These are phyloP conservation scores for Drosophila ustulata DNA, from an alignment of 2,888 invertebrate genomes.

Conservation along the genomic window DNA sequence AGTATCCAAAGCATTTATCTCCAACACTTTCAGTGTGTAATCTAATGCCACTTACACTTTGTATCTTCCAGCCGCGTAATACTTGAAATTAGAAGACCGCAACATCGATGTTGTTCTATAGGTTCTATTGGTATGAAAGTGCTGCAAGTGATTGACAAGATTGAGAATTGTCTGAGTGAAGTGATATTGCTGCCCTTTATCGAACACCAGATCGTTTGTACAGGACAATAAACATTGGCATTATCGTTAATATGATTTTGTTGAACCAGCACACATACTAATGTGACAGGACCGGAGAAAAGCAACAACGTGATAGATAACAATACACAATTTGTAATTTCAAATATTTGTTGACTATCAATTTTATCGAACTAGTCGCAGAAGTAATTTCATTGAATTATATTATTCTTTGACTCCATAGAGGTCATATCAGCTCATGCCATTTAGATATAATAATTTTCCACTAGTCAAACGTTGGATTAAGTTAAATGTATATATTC, in stretches of 20 bases:
- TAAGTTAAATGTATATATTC: no score
- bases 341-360: no score
- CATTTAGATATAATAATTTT: no score
- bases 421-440: no score
- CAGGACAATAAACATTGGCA: neutral
- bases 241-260: neutral
- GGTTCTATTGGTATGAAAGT: neutral
- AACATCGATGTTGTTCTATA: slow-evolving; percentile 2
- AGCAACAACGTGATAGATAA: neutral
- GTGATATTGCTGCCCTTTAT: neutral
- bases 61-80: slow-evolving; percentile 14
- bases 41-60: slow-evolving; percentile 24
- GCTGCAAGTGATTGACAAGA: neutral
- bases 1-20: slow-evolving; percentile 19
- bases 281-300: neutral
- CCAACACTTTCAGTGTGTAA: slow-evolving; percentile 19
- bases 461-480: no score
- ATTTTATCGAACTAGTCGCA: no score
- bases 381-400: no score
- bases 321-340: no score
- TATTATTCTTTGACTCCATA: no score
- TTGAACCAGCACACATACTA: neutral
- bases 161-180: neutral
- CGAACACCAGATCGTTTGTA: neutral
- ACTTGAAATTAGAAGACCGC: neutral